These are phyloP conservation scores for Ailuropoda melanoleuca DNA, from an alignment of 2,113 vertebrate species.

Conservation along the genomic window DNA sequence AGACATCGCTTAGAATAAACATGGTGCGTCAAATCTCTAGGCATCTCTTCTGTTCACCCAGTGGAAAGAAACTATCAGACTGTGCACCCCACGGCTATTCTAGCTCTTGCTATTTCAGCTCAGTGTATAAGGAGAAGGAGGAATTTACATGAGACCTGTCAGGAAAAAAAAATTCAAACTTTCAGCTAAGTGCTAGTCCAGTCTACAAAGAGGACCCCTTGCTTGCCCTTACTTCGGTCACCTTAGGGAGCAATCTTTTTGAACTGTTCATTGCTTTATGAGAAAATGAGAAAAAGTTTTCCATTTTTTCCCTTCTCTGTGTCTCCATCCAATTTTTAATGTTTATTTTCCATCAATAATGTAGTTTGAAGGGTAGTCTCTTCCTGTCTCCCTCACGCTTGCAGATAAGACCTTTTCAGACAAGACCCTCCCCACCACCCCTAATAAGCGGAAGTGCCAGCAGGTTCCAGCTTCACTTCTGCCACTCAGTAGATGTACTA, in stretches of 20 bases:
- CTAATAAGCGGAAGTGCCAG: fast-evolving
- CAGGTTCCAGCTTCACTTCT: too few relatives aligned
- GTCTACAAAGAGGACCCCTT: background rate
- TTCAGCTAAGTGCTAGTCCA: conserved; percentile 29
- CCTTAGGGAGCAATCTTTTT: background rate
- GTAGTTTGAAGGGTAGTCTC: background rate
- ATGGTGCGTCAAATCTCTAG: conserved; percentile 36
- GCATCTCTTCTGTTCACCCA: conserved; percentile 64
- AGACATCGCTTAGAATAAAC: conserved; percentile 68
- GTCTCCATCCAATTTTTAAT: background rate
- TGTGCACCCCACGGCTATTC: conserved; percentile 69
- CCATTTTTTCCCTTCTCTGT: background rate
- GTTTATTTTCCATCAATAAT: background rate
- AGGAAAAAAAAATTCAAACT: conserved; percentile 22
- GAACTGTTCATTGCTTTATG: background rate
- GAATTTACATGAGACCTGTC: conserved; percentile 69
- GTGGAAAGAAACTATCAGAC: conserved; percentile 78
- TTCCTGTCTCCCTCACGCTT: background rate
- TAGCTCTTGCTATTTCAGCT: conserved; percentile 37
- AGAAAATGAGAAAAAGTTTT: background rate
- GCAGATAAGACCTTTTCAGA: background rate
- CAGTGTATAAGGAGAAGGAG: conserved; percentile 53
- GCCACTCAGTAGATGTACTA: fast-evolving
- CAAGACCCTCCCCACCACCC: fast-evolving
- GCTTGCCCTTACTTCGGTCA: conserved; percentile 27